Conservation (phyloP, 2,888 invertebrate genomes). For the Stenchaetothrips biformis region DNA sequence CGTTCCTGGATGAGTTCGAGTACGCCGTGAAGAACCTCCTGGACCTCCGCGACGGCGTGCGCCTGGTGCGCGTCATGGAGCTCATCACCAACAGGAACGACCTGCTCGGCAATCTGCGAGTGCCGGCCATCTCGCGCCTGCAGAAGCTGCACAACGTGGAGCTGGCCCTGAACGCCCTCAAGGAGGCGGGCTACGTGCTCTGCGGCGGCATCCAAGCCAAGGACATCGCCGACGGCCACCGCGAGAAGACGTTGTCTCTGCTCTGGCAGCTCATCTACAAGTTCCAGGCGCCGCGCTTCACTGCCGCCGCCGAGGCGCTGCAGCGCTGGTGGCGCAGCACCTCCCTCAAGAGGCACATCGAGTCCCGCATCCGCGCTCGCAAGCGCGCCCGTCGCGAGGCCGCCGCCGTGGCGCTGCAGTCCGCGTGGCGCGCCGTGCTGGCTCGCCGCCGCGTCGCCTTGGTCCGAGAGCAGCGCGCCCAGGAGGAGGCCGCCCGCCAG, state of each 20-base stretch:
- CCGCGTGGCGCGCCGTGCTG: slow-evolving; percentile 40
- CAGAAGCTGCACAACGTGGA: slow-evolving; percentile 85
- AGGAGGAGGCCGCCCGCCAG: neutral
- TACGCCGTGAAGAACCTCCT: slow-evolving; percentile 76
- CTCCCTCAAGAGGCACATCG: slow-evolving; percentile 47
- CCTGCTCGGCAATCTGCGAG: slow-evolving; percentile 62
- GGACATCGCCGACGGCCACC: slow-evolving; percentile 82
- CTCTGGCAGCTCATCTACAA: slow-evolving; percentile 87
- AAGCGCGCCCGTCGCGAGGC: slow-evolving; percentile 36
- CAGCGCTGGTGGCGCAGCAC: slow-evolving; percentile 68
- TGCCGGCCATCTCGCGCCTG: slow-evolving; percentile 77
- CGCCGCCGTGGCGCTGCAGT: slow-evolving; percentile 43
- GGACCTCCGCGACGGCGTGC: slow-evolving; percentile 82
- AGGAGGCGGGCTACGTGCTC: slow-evolving; percentile 56
- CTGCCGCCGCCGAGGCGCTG: slow-evolving; percentile 60
- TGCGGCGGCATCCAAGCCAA: slow-evolving; percentile 63
- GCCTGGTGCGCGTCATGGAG: slow-evolving; percentile 80
- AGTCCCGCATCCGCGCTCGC: slow-evolving; percentile 14
- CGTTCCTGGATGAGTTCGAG: slow-evolving; percentile 80
- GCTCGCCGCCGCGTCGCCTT: neutral
- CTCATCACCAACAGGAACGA: slow-evolving; percentile 58
- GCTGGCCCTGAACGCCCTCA: slow-evolving; percentile 64
- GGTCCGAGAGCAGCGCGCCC: neutral
- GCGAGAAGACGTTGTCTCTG: slow-evolving; percentile 80
- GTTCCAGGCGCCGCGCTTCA: slow-evolving; percentile 68